A percentile compares a stretch with the other conserved stretches of the same genome.
Evolutionary conservation across 92 coral and sea anemone species (phyloP).

Genomic region (Paramuricea clavata): DNA sequence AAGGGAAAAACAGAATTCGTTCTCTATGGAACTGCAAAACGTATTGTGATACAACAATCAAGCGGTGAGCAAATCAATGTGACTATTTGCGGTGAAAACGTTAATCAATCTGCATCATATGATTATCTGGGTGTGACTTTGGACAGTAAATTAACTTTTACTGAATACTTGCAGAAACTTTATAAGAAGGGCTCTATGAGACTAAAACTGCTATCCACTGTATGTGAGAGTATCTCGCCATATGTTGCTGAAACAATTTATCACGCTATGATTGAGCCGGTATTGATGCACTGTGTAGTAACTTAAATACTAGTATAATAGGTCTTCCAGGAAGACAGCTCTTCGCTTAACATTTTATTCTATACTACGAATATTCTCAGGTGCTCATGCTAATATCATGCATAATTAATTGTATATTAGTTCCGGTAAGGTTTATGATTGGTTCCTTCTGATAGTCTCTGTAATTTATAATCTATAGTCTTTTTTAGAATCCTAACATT

Average conservation of each 20-base stretch:
- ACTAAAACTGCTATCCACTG: too few species aligned
- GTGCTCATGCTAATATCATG: too few species aligned
- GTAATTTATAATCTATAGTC: background rate
- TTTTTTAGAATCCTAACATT: background rate
- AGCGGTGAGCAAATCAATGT: background rate
- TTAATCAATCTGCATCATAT: background rate
- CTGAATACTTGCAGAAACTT: conserved; percentile 11
- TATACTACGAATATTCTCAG: too few species aligned
- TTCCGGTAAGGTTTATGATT: too few species aligned
- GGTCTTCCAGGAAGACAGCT: too few species aligned
- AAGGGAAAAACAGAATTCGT: background rate
- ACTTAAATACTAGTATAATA: too few species aligned
- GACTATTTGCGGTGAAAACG: background rate
- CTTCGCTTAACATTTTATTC: too few species aligned
- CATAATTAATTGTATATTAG: too few species aligned
- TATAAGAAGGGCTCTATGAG: too few species aligned
- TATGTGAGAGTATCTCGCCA: conserved; percentile 25
- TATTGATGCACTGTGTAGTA: conserved; percentile 20
- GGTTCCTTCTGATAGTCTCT: too few species aligned
- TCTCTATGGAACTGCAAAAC: background rate
- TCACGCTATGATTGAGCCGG: conserved; percentile 17
- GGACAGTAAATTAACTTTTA: background rate
- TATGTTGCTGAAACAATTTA: conserved; percentile 26
- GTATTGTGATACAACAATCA: background rate
- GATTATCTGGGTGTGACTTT: conserved; percentile 9